These are phyloP conservation scores for Limenitis arthemis DNA, from an alignment of 2,888 invertebrate genomes.

Conservation along the genomic window DNA sequence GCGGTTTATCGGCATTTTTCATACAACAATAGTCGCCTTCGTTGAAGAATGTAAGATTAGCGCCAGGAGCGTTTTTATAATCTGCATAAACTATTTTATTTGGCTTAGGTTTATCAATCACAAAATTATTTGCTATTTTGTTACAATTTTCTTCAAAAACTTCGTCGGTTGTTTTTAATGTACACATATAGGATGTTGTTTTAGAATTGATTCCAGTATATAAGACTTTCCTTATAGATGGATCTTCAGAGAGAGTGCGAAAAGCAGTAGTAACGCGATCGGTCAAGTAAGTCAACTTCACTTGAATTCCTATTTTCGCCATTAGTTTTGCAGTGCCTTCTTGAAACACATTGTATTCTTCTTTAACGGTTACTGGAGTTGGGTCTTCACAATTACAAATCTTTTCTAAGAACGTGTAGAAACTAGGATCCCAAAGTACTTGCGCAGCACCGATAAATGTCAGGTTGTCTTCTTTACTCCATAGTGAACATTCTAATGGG, in stretches of 20 bases:
- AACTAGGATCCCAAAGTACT: slow-evolving; percentile 55
- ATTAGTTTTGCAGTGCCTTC: slow-evolving; percentile 56
- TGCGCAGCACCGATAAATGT: slow-evolving; percentile 45
- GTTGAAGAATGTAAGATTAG: slow-evolving; percentile 50
- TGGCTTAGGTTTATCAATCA: slow-evolving; percentile 39
- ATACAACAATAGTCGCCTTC: slow-evolving; percentile 59
- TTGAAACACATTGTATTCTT: slow-evolving; percentile 60
- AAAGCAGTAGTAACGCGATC: slow-evolving; percentile 55
- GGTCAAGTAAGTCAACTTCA: slow-evolving; percentile 49
- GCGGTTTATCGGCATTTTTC: slow-evolving; percentile 53
- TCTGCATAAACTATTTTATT: slow-evolving; percentile 46
- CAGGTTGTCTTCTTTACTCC: slow-evolving; percentile 57
- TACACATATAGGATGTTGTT: slow-evolving; percentile 59
- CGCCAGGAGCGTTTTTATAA: slow-evolving; percentile 55
- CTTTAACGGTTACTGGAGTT: slow-evolving; percentile 42
- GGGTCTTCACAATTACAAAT: slow-evolving; percentile 38
- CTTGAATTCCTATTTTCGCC: slow-evolving; percentile 54
- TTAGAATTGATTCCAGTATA: slow-evolving; percentile 62
- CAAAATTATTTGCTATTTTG: slow-evolving; percentile 43
- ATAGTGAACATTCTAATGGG: slow-evolving; percentile 51
- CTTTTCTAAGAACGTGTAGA: slow-evolving; percentile 41
- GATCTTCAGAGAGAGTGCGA: slow-evolving; percentile 57
- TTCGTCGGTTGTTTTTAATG: slow-evolving; percentile 57
- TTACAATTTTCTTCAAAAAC: slow-evolving; percentile 47
- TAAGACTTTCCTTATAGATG: slow-evolving; percentile 46